Evolutionary conservation across 2,888 invertebrate species (phyloP).

Genomic region (Hemithea aestivaria): DNA sequence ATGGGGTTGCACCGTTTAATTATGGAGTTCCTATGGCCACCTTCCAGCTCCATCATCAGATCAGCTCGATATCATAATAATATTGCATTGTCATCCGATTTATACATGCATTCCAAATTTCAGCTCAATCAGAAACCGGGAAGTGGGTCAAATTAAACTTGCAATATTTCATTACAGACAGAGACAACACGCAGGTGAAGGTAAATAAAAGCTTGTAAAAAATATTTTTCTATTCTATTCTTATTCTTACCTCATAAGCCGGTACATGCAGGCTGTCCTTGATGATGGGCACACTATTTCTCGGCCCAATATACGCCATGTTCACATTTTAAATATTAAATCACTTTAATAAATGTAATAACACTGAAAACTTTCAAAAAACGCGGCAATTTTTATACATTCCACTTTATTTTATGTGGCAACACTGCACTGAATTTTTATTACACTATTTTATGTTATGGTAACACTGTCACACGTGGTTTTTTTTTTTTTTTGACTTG

Average conservation of each 20-base stretch:
- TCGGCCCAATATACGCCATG: constrained; percentile 78
- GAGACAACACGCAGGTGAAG: no score
- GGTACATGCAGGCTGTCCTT: constrained; percentile 83
- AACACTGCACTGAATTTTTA: no score
- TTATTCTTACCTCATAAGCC: constrained; percentile 81
- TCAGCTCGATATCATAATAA: no score
- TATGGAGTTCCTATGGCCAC: no score
- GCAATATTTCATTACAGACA: no score
- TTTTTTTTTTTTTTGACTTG: neutral
- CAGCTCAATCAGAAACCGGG: no score
- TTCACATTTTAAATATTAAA: constrained; percentile 67
- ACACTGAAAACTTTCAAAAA: constrained; percentile 12
- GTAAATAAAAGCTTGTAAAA: no score
- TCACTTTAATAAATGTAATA: constrained; percentile 39
- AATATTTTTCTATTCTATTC: constrained; percentile 4
- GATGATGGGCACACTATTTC: constrained; percentile 82
- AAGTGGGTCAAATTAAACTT: no score
- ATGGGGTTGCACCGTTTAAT: no score
- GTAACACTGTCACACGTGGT: constrained; percentile 6
- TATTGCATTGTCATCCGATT: no score
- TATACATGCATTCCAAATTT: no score
- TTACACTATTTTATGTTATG: neutral
- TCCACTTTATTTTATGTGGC: neutral
- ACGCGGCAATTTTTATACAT: constrained; percentile 1
- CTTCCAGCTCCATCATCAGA: no score